Evolutionary conservation across 2,113 vertebrate genomes (phyloP), one percentile per base, ranked within the genome.

Genomic region (Garra rufa): DNA sequence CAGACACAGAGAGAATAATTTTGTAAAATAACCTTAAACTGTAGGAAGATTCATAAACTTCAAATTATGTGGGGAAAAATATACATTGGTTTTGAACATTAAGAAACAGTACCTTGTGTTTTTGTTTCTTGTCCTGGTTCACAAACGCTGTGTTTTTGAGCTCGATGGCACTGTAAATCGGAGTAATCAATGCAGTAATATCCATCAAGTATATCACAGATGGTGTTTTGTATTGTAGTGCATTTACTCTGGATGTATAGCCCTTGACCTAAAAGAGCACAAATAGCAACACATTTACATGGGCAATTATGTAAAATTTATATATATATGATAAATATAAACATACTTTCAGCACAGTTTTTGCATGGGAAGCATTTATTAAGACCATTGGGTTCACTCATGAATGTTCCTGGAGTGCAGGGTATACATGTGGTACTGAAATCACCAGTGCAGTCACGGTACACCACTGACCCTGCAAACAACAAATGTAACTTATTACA

Each of bases 341-440:
- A 6, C 48, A 34, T 85, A 88, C 89, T 81, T 44, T n/a, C 9
- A 30, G 30, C 80, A 85, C 89, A 90, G 10, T n/a, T 44, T 78
- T 44, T 83, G 55, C 89, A 90, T 1, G 6, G 1, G 15, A 76
- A 78, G 14, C 89, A 90, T 0, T 17, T 57, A 11, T 73, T 1
- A 3, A 88, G 28, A 0, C 84, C 86, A 63, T 85, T 90, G 1
- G 89, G 84, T 48, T 74, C 7, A 61, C 81, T 78, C 70, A 87
- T 90, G n/a, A 38, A 90, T 34, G 76, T 87, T 34, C 41, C 74
- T 13, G 1, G 6, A 8, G 5, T 1, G 13, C 89, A 90, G 7
- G 87, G 89, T 43, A 11, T 78, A 11, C 89, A 90, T 4, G 55
- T 46, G 46, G 89, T 90, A 5, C 83, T 89, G 0, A 9, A 83